Evolutionary conservation across 2,797 vertebrate species (phyloP), one percentile per base, ranked within the genome.

Genomic region (Sebastes jordani): DNA sequence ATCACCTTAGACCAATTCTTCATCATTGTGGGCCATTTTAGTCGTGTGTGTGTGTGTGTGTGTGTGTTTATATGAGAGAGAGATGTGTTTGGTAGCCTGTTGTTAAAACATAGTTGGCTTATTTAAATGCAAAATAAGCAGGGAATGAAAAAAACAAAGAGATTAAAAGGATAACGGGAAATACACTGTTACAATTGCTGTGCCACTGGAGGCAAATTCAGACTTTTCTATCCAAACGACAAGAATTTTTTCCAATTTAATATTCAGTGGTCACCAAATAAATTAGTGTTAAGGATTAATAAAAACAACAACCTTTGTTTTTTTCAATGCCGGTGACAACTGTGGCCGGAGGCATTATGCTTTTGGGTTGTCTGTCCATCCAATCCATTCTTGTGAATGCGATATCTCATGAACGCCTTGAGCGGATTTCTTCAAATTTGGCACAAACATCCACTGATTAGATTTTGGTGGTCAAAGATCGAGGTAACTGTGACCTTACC

Each of bases 1-100:
- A 52, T 62, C n/a, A 76, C 22, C 8, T 34, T 64, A 72, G 71
- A 75, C 68, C 8, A 62, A 16, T 55, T 66, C 16, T 54, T 7
- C 25, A 74, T 68, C 64, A 23, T 23, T 67, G 38, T 74, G 9
- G 30, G 20, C 4, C 20, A 11, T 56, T 49, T 58, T 56, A 77
- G 66, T 61, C 27, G 5, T 6, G 27, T 29, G 27, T 29, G 22
- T 29, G 27, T 63, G 66, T 61, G 36, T 14, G 38, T 46, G 42
- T 46, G 42, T 46, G 42, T 46, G 42, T 46, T 10, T 11, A 2
- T 78, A 22, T 66, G 71, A 64, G 20, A 36, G 22, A 69, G 42
- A 74, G 27, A 63, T 60, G 65, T 84, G 63, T 79, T 81, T 78
- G 49, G 27, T 81, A 60, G 71, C 11, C n/a, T 25, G 49, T 32